Evolutionary conservation across 2,888 invertebrate species (phyloP).

Genomic region (Eutolmus rufibarbis): DNA sequence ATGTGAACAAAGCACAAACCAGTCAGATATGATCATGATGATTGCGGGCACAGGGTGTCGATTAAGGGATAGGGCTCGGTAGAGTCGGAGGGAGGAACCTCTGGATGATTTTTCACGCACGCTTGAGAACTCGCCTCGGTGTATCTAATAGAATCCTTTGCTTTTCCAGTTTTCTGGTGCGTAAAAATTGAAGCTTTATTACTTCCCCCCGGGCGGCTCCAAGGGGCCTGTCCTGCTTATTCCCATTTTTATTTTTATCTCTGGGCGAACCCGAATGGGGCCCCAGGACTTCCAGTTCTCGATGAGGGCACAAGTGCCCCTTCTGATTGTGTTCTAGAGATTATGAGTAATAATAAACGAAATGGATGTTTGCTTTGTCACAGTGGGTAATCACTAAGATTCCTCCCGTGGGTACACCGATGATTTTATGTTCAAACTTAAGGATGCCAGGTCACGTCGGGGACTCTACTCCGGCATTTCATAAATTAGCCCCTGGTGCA

Average conservation of each 20-base stretch:
- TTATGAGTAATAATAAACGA: conserved; percentile 29
- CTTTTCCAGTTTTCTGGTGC: conserved; percentile 40
- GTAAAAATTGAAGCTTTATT: conserved; percentile 41
- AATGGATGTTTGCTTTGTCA: conserved; percentile 24
- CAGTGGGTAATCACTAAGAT: neutral
- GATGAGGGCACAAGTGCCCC: conserved; percentile 14
- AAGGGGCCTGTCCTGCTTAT: neutral
- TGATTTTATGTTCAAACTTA: neutral
- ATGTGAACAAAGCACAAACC: conserved; percentile 17
- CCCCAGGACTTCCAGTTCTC: neutral
- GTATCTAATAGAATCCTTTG: conserved; percentile 41
- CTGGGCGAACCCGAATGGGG: neutral
- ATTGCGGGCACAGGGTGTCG: conserved; percentile 25
- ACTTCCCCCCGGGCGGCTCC: conserved; percentile 14
- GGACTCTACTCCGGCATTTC: neutral
- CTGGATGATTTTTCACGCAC: conserved; percentile 32
- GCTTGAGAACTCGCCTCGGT: conserved; percentile 34
- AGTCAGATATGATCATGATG: conserved; percentile 21
- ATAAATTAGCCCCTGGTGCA: neutral
- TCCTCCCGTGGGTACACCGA: neutral
- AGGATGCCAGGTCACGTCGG: neutral
- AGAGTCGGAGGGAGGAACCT: neutral
- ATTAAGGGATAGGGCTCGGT: neutral
- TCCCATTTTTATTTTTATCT: conserved; percentile 14
- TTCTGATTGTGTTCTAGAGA: conserved; percentile 32